Percentiles rank a stretch among this genome's conserved stretches.
Evolutionary conservation across 1,140 invertebrate species (phyloP).

Genomic region (Steinernema khuongi): DNA sequence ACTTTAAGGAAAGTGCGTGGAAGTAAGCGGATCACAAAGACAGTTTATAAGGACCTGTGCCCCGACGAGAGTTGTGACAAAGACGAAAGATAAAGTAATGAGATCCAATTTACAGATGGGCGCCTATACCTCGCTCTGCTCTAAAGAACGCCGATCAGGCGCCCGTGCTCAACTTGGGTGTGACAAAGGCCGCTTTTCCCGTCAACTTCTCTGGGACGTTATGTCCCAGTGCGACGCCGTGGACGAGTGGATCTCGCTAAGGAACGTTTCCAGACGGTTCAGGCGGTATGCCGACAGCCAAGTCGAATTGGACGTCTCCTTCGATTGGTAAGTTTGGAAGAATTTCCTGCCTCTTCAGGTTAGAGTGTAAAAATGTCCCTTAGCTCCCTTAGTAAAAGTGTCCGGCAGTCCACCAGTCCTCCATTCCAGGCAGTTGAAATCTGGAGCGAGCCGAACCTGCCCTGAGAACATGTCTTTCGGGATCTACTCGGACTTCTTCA

Average conservation of each 20-base stretch:
- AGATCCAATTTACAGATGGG: constrained; percentile 16
- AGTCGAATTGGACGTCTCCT: not conserved
- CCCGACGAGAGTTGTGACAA: too few species aligned
- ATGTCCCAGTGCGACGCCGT: not conserved
- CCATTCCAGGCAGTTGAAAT: not conserved
- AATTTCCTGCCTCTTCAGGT: not conserved
- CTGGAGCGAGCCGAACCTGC: not conserved
- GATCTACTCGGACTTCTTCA: not conserved
- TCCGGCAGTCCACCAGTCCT: too few species aligned
- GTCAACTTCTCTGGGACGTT: not conserved
- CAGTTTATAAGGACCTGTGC: too few species aligned
- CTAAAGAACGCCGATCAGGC: not conserved
- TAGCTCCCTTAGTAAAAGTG: too few species aligned
- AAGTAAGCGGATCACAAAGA: too few species aligned
- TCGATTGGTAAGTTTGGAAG: not conserved
- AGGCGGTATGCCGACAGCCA: not conserved
- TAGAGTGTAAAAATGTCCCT: too few species aligned
- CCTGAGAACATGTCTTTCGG: not conserved
- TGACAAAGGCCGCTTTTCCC: not conserved
- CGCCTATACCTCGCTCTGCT: not conserved
- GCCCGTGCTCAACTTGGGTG: not conserved
- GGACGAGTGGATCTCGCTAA: not conserved
- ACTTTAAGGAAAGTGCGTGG: too few species aligned
- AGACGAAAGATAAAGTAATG: too few species aligned
- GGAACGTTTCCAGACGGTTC: not conserved